Percentiles rank a stretch among this genome's conserved stretches.
Conservation (phyloP, 2,888 invertebrate genomes). For the Amblyjoppa fuscipennis region DNA sequence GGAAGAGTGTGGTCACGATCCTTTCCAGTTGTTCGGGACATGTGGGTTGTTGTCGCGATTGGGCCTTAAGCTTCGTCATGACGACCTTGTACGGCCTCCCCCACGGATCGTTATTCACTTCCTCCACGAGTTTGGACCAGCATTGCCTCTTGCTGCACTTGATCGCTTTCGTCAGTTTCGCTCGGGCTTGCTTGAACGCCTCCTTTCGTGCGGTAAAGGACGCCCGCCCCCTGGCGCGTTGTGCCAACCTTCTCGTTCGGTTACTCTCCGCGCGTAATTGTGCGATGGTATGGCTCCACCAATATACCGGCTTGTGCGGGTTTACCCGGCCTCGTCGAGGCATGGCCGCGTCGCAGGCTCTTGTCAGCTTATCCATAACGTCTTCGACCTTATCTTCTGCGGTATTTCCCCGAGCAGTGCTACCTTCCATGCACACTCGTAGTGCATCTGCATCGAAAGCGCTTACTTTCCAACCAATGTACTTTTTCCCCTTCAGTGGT, state of each 20-base stretch:
- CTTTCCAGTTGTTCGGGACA: conserved; percentile 62
- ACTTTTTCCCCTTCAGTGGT: neutral
- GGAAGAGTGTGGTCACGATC: conserved; percentile 61
- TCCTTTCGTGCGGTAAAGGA: conserved; percentile 26
- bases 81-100: conserved; percentile 66
- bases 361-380: conserved; percentile 48
- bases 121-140: no score
- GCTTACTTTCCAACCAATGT: conserved; percentile 46
- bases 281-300: conserved; percentile 59
- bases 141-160: conserved; percentile 47
- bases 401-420: conserved; percentile 13
- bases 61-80: conserved; percentile 62
- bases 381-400: conserved; percentile 33
- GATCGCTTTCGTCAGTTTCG: conserved; percentile 49
- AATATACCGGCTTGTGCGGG: conserved; percentile 50
- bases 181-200: conserved; percentile 46
- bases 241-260: conserved; percentile 37
- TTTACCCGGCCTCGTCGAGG: conserved; percentile 38
- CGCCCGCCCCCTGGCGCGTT: conserved; percentile 31
- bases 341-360: conserved; percentile 63
- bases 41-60: conserved; percentile 57
- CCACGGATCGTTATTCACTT: no score
- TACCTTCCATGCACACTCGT: neutral
- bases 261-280: conserved; percentile 48
- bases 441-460: conserved; percentile 25